Conservation (phyloP, 2,888 invertebrate genomes). For the Lepidochitona cinerea region DNA sequence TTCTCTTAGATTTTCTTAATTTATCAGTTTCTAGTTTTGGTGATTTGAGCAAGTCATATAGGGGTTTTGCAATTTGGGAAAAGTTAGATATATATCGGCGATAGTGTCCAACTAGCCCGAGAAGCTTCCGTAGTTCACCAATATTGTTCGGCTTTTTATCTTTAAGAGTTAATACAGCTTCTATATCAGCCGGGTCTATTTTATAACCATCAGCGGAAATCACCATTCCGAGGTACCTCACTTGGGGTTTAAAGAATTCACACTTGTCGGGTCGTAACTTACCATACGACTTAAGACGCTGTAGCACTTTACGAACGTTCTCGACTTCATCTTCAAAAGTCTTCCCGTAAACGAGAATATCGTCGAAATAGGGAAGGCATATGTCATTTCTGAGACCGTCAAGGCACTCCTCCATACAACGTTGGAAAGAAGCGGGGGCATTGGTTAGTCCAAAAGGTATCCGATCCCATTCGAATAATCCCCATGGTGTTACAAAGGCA, state of each 20-base stretch:
- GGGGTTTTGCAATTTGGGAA: slow-evolving; percentile 4
- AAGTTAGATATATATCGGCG: neutral
- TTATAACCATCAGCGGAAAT: slow-evolving; percentile 1
- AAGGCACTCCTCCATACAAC: slow-evolving; percentile 14
- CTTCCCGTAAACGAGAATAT: slow-evolving; percentile 2
- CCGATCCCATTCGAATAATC: slow-evolving; percentile 26
- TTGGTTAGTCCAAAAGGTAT: slow-evolving; percentile 29
- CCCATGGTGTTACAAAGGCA: slow-evolving; percentile 27
- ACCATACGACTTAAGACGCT: neutral
- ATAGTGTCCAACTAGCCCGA: slow-evolving; percentile 8
- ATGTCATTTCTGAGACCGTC: slow-evolving; percentile 11
- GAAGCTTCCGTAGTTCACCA: slow-evolving; percentile 2
- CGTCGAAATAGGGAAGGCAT: slow-evolving; percentile 20
- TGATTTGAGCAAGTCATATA: slow-evolving; percentile 8
- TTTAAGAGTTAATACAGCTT: neutral
- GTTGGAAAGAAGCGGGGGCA: slow-evolving; percentile 18
- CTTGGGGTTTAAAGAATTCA: neutral
- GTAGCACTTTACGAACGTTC: slow-evolving; percentile 9
- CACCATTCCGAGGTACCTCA: slow-evolving; percentile 1
- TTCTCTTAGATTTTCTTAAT: neutral
- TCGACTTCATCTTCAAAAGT: slow-evolving; percentile 13
- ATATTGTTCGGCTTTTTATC: neutral
- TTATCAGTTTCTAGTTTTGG: neutral
- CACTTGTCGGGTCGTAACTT: neutral
- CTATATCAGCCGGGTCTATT: neutral